phyloP scores from a whole-genome alignment of 2,113 vertebrate species.

The Hemicordylus capensis region DNA sequence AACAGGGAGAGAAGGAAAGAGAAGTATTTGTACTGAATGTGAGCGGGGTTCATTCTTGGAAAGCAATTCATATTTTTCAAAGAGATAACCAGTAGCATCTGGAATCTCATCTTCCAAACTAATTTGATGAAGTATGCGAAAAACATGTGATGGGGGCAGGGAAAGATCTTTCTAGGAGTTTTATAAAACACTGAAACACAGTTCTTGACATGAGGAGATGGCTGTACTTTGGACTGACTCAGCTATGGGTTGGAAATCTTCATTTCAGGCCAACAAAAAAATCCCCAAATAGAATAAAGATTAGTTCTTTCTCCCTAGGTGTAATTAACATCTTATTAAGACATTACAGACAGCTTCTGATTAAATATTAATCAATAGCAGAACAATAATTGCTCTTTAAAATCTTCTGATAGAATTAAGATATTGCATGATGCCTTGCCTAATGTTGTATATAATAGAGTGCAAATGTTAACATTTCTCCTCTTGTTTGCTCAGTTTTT shows the following conservation, averaged over 20 bases:
- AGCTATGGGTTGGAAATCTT: not conserved
- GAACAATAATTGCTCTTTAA: not conserved
- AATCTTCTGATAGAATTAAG: not conserved
- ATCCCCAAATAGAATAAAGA: too few relatives aligned
- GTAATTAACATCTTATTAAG: not conserved
- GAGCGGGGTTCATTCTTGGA: too few relatives aligned
- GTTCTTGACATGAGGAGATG: not conserved
- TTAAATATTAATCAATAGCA: not conserved
- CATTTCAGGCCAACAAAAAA: not conserved
- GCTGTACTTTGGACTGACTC: not conserved
- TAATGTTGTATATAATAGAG: fast-evolving
- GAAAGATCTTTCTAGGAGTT: not conserved
- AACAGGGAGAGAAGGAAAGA: not conserved
- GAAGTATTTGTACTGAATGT: too few relatives aligned
- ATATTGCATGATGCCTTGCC: not conserved
- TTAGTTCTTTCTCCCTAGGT: fast-evolving
- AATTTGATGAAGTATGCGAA: not conserved
- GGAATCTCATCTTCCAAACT: not conserved
- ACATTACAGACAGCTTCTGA: not conserved
- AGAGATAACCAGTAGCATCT: not conserved
- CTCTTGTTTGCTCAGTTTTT: constrained; percentile 79
- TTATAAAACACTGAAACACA: not conserved
- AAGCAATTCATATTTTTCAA: too few relatives aligned
- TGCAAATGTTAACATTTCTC: constrained; percentile 6
- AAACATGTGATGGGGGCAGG: not conserved